Evolutionary conservation across 2,888 invertebrate genomes (phyloP).

Genomic region (Ornithoptera alexandrae): DNA sequence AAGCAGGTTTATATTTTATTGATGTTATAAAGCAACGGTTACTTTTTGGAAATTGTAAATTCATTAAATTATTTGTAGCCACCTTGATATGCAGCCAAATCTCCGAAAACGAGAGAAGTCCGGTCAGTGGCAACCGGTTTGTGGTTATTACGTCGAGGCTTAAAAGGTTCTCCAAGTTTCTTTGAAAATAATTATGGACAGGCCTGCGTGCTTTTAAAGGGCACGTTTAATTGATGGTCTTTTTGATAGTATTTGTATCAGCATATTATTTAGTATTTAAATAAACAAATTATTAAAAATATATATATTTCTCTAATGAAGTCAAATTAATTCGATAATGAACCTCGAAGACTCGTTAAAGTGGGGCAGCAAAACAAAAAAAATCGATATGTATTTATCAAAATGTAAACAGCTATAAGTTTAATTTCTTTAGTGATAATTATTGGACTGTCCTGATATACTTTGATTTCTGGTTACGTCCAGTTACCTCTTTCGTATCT

Average conservation of each 20-base stretch:
- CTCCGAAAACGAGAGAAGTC: conserved; percentile 47
- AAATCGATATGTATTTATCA: neutral
- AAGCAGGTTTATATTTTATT: neutral
- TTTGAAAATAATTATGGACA: conserved; percentile 18
- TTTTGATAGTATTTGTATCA: neutral
- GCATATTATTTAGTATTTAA: too few relatives aligned
- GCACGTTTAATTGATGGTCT: neutral
- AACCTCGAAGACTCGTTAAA: neutral
- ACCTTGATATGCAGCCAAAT: conserved; percentile 33
- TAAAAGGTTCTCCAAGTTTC: conserved; percentile 38
- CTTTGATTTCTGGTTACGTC: neutral
- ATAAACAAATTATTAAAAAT: too few relatives aligned
- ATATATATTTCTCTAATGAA: too few relatives aligned
- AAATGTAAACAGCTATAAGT: neutral
- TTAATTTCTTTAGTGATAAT: neutral
- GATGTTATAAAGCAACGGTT: conserved; percentile 4
- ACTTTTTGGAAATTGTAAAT: conserved; percentile 12
- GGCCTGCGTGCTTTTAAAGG: neutral
- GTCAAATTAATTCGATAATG: neutral
- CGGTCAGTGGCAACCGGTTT: conserved; percentile 62
- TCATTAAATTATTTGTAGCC: conserved; percentile 25
- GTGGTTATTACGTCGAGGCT: conserved; percentile 58
- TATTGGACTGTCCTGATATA: neutral
- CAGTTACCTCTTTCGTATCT: conserved; percentile 34
- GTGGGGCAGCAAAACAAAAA: neutral